A percentile compares a stretch with the other conserved stretches of the same genome.
Evolutionary conservation across 2,888 invertebrate species (phyloP).

Genomic region (Eugnorisma glareosa): DNA sequence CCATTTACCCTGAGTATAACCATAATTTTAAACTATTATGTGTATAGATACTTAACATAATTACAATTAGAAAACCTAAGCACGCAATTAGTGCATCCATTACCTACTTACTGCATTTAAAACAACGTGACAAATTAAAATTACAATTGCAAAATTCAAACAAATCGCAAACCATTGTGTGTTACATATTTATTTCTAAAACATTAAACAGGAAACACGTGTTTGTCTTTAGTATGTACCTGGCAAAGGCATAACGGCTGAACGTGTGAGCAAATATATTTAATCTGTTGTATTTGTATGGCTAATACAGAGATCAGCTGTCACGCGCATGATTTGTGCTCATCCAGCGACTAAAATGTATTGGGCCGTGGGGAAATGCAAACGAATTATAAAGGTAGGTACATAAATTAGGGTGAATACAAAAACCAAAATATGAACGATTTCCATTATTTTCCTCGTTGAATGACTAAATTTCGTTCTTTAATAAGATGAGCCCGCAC

Average conservation of each 20-base stretch:
- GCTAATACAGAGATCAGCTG: slow-evolving; percentile 58
- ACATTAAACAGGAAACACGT: slow-evolving; percentile 56
- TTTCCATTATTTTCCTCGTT: background rate
- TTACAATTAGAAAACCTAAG: background rate
- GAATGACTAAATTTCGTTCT: background rate
- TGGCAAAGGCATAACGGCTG: slow-evolving; percentile 54
- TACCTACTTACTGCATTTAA: slow-evolving; percentile 16
- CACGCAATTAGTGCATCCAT: slow-evolving; percentile 19
- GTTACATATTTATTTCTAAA: slow-evolving; percentile 49
- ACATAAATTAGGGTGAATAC: background rate
- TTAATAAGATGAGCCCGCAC: background rate
- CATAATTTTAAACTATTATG: background rate
- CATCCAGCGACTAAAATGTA: background rate
- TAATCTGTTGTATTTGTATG: slow-evolving; percentile 54
- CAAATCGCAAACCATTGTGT: slow-evolving; percentile 19
- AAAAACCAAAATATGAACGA: background rate
- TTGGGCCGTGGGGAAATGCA: slow-evolving; percentile 3
- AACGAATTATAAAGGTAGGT: background rate
- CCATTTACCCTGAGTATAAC: background rate
- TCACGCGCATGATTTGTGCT: slow-evolving; percentile 63
- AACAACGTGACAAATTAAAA: slow-evolving; percentile 42
- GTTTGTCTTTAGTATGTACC: slow-evolving; percentile 51
- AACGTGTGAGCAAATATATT: slow-evolving; percentile 54
- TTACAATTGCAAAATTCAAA: slow-evolving; percentile 51
- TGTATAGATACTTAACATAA: background rate